Conservation (phyloP, 1,140 invertebrate genomes). For the Antheraea mylitta region DNA sequence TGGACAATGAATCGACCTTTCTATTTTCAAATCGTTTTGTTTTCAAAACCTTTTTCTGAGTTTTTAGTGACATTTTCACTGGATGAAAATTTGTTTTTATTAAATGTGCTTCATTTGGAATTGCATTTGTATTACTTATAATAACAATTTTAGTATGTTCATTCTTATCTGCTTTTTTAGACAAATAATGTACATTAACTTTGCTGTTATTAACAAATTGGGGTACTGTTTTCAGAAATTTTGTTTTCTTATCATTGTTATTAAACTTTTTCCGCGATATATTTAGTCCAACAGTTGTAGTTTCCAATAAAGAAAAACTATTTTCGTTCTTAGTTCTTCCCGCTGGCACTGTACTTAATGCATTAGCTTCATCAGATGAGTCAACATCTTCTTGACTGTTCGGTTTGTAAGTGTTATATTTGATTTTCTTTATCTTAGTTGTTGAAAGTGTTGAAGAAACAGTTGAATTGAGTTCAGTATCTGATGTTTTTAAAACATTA, state of each 20-base stretch:
- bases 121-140: neutral
- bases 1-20: conserved; percentile 17
- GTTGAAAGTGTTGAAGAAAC: neutral
- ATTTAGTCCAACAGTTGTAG: no score
- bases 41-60: conserved; percentile 33
- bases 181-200: neutral
- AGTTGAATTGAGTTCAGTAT: no score
- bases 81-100: conserved; percentile 40
- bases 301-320: no score
- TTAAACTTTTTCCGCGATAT: no score
- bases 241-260: no score
- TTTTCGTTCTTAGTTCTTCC: no score
- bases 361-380: neutral
- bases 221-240: no score
- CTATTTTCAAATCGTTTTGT: conserved; percentile 31
- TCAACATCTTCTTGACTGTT: conserved; percentile 34
- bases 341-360: no score
- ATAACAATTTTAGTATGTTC: neutral
- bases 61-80: conserved; percentile 23
- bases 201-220: no score
- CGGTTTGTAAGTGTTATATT: conserved; percentile 25
- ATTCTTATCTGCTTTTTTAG: neutral
- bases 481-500: no score
- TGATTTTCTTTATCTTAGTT: conserved; percentile 12
- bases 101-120: conserved; percentile 11